Percentiles rank a stretch among this genome's conserved stretches.
Evolutionary conservation across 2,888 invertebrate genomes (phyloP).

Genomic region (Byasa hedistus): DNA sequence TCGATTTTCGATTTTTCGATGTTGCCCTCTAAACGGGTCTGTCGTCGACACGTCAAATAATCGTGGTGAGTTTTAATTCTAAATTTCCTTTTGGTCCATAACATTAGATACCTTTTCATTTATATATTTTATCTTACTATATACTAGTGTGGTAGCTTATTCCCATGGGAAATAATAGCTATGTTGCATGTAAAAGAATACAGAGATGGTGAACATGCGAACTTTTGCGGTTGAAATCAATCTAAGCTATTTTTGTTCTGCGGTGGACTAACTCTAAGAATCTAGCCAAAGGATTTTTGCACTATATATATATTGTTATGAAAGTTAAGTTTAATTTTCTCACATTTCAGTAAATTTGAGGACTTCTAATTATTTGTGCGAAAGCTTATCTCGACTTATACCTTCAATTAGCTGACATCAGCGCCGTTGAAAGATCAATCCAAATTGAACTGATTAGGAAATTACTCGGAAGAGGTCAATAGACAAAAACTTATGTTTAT

Average conservation of each 20-base stretch:
- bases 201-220: not conserved
- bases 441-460: too few species aligned
- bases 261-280: not conserved
- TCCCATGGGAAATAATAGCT: too few species aligned
- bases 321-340: not conserved
- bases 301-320: not conserved
- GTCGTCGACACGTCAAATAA: slow-evolving; percentile 48
- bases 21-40: slow-evolving; percentile 46
- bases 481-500: too few species aligned
- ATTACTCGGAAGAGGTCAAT: too few species aligned
- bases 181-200: not conserved
- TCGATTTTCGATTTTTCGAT: slow-evolving; percentile 50
- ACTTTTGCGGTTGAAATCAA: slow-evolving; percentile 22
- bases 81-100: not conserved
- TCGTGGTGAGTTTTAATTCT: slow-evolving; percentile 51
- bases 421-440: too few species aligned
- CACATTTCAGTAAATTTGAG: too few species aligned
- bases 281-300: not conserved
- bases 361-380: too few species aligned
- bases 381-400: too few species aligned
- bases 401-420: too few species aligned
- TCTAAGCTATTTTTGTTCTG: slow-evolving; percentile 21
- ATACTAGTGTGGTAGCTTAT: too few species aligned
- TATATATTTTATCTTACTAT: too few species aligned
- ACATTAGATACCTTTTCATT: too few species aligned